Evolutionary conservation across 2,113 vertebrate species (phyloP).

Genomic region (Ptilonorhynchus violaceus): DNA sequence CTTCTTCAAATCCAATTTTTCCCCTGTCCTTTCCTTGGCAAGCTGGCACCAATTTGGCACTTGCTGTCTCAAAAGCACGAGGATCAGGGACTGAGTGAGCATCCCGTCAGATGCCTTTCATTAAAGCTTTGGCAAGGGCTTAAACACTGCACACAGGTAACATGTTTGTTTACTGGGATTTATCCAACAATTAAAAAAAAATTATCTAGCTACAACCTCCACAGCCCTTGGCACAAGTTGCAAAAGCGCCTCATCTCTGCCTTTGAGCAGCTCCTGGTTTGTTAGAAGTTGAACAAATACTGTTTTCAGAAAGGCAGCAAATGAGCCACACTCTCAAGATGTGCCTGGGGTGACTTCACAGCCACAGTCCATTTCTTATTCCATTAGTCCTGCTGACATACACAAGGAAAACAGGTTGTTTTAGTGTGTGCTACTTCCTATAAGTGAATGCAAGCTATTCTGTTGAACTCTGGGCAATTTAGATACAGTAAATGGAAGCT

Average conservation of each 20-base stretch:
- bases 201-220: neutral
- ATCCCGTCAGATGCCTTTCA: neutral
- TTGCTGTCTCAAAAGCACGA: neutral
- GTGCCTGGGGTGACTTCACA: neutral
- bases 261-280: neutral
- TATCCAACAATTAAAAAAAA: neutral
- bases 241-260: neutral
- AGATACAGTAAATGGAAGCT: conserved; percentile 32
- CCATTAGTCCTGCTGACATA: conserved; percentile 43
- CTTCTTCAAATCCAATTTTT: neutral
- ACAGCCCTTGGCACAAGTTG: neutral
- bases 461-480: conserved; percentile 55
- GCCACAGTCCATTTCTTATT: neutral
- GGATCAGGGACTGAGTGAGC: accelerated
- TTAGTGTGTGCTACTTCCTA: neutral
- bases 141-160: neutral
- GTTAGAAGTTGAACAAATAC: neutral
- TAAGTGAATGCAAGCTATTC: neutral
- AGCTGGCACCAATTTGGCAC: neutral
- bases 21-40: neutral
- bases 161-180: conserved; percentile 3
- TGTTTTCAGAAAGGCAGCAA: neutral
- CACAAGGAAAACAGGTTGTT: neutral
- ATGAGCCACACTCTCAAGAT: neutral
- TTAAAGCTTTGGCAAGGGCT: neutral